phyloP scores from a whole-genome alignment of 2,797 vertebrate genomes.

The Manis crassicaudata region DNA sequence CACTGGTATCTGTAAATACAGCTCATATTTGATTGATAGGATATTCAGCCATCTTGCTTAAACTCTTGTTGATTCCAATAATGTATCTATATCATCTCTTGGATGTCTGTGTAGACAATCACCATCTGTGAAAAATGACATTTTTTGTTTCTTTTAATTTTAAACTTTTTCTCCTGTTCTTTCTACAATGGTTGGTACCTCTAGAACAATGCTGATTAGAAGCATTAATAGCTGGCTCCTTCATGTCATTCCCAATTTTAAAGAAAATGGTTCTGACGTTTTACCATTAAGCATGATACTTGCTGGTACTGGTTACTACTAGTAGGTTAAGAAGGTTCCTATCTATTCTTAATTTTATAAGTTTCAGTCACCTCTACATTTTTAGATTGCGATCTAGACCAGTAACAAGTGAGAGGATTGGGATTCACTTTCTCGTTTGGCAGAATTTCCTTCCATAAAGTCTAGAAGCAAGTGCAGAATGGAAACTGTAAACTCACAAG shows the following conservation, averaged over 20 bases:
- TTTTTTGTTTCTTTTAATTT: neutral
- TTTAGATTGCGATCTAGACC: neutral
- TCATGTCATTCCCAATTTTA: neutral
- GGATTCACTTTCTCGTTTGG: neutral
- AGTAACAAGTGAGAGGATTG: neutral
- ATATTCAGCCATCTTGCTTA: constrained; percentile 4
- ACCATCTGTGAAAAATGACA: neutral
- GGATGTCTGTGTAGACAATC: neutral
- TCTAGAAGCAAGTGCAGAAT: neutral
- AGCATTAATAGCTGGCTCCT: neutral
- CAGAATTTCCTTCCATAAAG: neutral
- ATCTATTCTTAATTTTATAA: neutral
- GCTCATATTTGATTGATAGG: neutral
- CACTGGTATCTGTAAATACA: neutral
- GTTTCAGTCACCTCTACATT: neutral
- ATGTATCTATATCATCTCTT: neutral
- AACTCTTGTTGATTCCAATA: neutral
- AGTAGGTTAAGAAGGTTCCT: neutral
- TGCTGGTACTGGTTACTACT: neutral
- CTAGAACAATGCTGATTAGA: neutral
- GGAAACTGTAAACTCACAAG: neutral
- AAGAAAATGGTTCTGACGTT: constrained; percentile 13
- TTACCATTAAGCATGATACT: neutral
- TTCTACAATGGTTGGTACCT: neutral
- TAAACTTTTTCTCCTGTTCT: neutral